A percentile compares a stretch with the other conserved stretches of the same genome.
phyloP scores from a whole-genome alignment of 1,140 invertebrate species.

The Papilio aristodemus region DNA sequence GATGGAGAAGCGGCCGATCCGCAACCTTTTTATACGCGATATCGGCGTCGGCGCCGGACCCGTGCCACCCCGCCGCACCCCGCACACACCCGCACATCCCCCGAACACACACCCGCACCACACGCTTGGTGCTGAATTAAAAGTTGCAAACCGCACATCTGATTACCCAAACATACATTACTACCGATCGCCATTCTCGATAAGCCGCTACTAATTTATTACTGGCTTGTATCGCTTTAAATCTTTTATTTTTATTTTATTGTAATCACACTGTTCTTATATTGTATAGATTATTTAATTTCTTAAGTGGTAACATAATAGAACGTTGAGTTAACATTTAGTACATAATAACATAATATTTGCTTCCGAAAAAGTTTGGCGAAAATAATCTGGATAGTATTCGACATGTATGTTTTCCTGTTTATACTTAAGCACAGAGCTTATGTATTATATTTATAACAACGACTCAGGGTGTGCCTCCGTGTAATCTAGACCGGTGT shows the following conservation, averaged over 20 bases:
- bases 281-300: background rate
- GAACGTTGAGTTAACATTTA: no score
- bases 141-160: constrained; percentile 66
- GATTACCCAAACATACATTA: constrained; percentile 69
- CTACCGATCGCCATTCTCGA: constrained; percentile 56
- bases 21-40: constrained; percentile 78
- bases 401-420: background rate
- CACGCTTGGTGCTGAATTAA: constrained; percentile 53
- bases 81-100: constrained; percentile 36
- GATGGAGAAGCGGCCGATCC: constrained; percentile 76
- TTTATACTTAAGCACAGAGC: background rate
- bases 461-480: constrained; percentile 1
- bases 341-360: no score
- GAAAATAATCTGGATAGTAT: background rate
- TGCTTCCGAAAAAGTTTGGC: no score
- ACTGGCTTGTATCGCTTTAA: constrained; percentile 34
- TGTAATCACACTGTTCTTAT: background rate
- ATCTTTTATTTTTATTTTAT: constrained; percentile 1
- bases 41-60: constrained; percentile 66
- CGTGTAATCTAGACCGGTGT: constrained; percentile 25
- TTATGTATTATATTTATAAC: background rate
- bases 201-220: constrained; percentile 63
- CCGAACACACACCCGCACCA: constrained; percentile 41
- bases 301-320: background rate
- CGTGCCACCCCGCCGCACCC: constrained; percentile 43